These are phyloP conservation scores for Columba livia DNA, from an alignment of 2,113 vertebrate species.

Conservation along the genomic window DNA sequence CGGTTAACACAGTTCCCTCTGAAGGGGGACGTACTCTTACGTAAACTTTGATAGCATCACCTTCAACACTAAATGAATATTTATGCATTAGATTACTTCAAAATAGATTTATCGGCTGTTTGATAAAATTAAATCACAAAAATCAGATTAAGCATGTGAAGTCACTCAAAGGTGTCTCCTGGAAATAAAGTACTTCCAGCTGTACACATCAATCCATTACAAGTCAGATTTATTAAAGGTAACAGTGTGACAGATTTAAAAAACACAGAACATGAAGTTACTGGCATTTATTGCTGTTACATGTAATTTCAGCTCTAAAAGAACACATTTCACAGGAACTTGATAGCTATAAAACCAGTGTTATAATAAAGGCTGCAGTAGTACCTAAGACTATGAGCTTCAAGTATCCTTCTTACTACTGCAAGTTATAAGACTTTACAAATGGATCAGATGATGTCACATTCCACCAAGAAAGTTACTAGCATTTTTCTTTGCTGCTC, in stretches of 20 bases:
- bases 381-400: neutral
- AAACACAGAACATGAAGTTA: neutral
- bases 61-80: conserved; percentile 77
- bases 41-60: conserved; percentile 92
- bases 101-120: neutral
- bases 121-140: neutral
- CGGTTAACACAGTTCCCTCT: conserved; percentile 65
- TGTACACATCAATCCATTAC: neutral
- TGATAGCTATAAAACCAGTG: neutral
- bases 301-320: neutral
- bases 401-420: neutral
- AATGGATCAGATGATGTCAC: neutral
- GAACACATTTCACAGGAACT: neutral
- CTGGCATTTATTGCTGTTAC: neutral
- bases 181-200: neutral
- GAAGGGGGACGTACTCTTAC: conserved; percentile 88
- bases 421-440: neutral
- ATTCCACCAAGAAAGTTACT: neutral
- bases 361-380: neutral
- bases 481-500: neutral
- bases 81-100: neutral
- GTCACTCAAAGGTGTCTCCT: neutral
- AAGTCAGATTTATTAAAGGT: neutral
- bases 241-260: neutral
- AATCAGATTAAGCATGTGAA: neutral